Percentiles rank a stretch among this genome's conserved stretches.
Evolutionary conservation across 2,113 vertebrate species (phyloP).

Genomic region (Cygnus atratus): DNA sequence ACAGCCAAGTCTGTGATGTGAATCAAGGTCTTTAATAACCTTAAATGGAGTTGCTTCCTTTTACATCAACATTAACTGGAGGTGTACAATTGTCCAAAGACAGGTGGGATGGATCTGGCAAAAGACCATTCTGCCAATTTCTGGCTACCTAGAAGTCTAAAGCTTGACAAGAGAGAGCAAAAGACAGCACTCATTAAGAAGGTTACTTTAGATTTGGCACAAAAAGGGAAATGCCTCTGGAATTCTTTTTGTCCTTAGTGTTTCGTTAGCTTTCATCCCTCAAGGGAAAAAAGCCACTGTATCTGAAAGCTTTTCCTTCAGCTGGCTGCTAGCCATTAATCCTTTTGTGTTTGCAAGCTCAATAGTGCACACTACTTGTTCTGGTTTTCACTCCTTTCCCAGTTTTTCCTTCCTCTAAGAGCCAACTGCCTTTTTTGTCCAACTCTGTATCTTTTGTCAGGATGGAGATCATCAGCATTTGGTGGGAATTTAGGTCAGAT

Average conservation of each 20-base stretch:
- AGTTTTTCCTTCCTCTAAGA: conserved; percentile 24
- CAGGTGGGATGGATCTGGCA: neutral
- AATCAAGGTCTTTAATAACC: neutral
- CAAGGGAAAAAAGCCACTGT: conserved; percentile 28
- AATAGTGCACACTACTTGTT: conserved; percentile 28
- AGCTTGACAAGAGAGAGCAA: conserved; percentile 13
- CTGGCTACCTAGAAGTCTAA: conserved; percentile 11
- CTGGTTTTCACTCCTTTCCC: conserved; percentile 29
- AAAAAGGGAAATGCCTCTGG: conserved; percentile 45
- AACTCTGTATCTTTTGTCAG: neutral
- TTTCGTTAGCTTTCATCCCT: conserved; percentile 46
- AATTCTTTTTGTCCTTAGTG: conserved; percentile 24
- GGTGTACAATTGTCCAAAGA: neutral
- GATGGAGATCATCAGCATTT: conserved; percentile 7
- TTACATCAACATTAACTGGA: neutral
- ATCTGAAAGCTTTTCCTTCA: conserved; percentile 52
- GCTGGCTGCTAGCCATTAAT: conserved; percentile 56
- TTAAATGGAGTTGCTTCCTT: neutral
- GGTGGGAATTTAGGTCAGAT: conserved; percentile 45
- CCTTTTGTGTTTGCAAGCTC: conserved; percentile 50
- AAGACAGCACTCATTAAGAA: conserved; percentile 37
- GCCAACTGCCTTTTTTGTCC: conserved; percentile 12
- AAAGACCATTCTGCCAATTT: neutral
- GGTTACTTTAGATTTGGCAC: conserved; percentile 42
- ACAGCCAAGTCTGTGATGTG: neutral